Evolutionary conservation across 2,888 invertebrate genomes (phyloP).

Genomic region (Rotaria macrura): DNA sequence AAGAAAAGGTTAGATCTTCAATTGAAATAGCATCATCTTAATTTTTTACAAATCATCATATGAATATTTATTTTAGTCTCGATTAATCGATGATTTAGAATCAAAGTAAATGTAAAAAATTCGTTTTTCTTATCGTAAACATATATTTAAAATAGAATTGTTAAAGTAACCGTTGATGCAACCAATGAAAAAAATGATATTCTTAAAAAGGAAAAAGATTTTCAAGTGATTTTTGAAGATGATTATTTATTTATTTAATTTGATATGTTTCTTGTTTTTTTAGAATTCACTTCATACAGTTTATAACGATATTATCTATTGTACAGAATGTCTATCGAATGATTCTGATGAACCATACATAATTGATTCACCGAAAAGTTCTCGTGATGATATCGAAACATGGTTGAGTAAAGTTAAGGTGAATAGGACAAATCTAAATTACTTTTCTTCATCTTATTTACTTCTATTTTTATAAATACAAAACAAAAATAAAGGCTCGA

Average conservation of each 20-base stretch:
- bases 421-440: not conserved
- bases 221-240: not conserved
- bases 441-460: not conserved
- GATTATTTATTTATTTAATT: too few relatives aligned
- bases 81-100: not conserved
- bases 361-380: not conserved
- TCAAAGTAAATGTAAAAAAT: not conserved
- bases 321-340: slow-evolving; percentile 2
- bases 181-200: not conserved
- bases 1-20: not conserved
- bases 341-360: slow-evolving; percentile 17
- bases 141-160: not conserved
- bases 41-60: not conserved
- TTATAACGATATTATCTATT: not conserved
- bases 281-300: slow-evolving; percentile 6
- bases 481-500: not conserved
- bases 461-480: too few relatives aligned
- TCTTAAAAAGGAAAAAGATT: slow-evolving; percentile 14
- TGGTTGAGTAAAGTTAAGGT: slow-evolving; percentile 14
- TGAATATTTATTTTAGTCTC: not conserved
- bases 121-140: not conserved
- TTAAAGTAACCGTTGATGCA: not conserved
- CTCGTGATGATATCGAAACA: not conserved
- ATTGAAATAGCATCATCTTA: not conserved
- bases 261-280: not conserved